phyloP scores from a whole-genome alignment of 2,797 vertebrate species.

The Coranthus polyacanthus region DNA sequence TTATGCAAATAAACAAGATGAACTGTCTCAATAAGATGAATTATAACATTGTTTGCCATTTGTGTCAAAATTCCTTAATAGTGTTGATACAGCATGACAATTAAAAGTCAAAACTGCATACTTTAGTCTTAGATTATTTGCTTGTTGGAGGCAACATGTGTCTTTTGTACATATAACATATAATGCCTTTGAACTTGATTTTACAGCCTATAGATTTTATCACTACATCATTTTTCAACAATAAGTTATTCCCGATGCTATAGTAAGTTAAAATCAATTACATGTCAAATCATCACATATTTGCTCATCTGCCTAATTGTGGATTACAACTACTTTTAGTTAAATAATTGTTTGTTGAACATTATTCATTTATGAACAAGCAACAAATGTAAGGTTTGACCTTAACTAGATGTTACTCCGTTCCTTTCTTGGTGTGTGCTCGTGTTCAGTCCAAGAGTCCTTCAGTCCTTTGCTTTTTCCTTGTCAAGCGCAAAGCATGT shows the following conservation, averaged over 20 bases:
- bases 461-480: not conserved
- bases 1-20: too few relatives aligned
- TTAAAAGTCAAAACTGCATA: not conserved
- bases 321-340: not conserved
- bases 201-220: not conserved
- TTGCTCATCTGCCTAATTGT: not conserved
- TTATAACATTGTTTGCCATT: not conserved
- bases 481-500: slow-evolving; percentile 33
- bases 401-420: too few relatives aligned
- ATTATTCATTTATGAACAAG: too few relatives aligned
- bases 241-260: not conserved
- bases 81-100: not conserved
- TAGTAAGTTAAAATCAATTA: not conserved
- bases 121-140: not conserved
- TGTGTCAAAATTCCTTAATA: not conserved
- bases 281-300: not conserved
- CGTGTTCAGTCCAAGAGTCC: too few relatives aligned
- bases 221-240: not conserved
- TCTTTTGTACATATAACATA: too few relatives aligned
- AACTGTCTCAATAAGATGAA: too few relatives aligned
- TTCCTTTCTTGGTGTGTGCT: too few relatives aligned
- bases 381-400: too few relatives aligned
- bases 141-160: not conserved
- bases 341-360: not conserved
- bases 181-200: too few relatives aligned